Percentiles rank a stretch among this genome's conserved stretches.
phyloP scores from a whole-genome alignment of 2,888 invertebrate species.

The Lasioglossum marginatum region DNA sequence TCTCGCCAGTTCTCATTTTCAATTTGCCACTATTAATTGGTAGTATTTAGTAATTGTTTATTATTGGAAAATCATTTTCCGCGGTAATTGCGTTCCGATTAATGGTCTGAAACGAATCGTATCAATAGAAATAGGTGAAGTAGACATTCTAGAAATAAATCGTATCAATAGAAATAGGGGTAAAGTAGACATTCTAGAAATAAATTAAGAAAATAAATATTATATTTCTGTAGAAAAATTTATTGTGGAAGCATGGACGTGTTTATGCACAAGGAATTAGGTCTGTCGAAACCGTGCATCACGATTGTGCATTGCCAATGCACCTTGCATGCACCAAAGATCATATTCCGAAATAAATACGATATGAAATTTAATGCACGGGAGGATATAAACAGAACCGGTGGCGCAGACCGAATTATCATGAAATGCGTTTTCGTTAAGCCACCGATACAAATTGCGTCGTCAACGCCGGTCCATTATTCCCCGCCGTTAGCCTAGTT shows the following conservation, averaged over 20 bases:
- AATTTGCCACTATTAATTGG: conserved; percentile 1
- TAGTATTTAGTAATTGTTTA: neutral
- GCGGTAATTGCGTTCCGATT: neutral
- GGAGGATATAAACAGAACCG: neutral
- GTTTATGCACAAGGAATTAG: neutral
- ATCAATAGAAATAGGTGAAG: neutral
- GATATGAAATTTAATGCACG: neutral
- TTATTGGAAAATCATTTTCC: neutral
- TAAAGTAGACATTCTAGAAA: neutral
- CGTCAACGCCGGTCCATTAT: conserved; percentile 52
- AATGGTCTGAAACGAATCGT: neutral
- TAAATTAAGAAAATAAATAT: neutral
- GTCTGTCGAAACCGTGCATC: neutral
- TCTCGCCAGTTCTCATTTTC: neutral
- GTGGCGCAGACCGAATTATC: conserved; percentile 40
- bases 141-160: neutral
- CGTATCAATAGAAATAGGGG: neutral
- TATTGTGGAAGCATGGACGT: neutral
- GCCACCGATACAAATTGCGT: conserved; percentile 24
- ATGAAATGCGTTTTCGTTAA: conserved; percentile 60
- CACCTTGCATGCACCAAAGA: neutral
- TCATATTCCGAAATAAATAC: neutral
- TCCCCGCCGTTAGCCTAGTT: conserved; percentile 38
- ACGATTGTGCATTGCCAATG: neutral
- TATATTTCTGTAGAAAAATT: neutral